phyloP scores from a whole-genome alignment of 2,888 invertebrate genomes.

The Ormyrus thymus region DNA sequence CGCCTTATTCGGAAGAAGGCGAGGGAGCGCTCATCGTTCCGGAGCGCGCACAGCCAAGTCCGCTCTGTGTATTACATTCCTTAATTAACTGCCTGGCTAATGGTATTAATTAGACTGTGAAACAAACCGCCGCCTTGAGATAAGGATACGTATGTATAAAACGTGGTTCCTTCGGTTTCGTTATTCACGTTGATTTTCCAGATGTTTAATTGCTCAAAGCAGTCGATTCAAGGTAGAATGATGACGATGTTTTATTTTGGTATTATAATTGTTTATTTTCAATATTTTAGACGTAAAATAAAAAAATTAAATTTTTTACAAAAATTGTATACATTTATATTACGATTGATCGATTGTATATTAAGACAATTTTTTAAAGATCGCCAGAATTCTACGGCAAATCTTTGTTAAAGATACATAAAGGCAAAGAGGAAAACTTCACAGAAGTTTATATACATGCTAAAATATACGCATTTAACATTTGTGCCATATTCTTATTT shows the following conservation, averaged over 20 bases:
- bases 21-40: constrained; percentile 67
- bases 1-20: constrained; percentile 42
- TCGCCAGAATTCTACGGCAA: too few relatives aligned
- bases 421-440: too few relatives aligned
- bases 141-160: neutral
- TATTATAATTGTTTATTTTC: too few relatives aligned
- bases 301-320: too few relatives aligned
- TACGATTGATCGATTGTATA: too few relatives aligned
- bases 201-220: too few relatives aligned
- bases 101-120: constrained; percentile 73
- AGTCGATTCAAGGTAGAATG: too few relatives aligned
- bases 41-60: constrained; percentile 64
- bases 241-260: too few relatives aligned
- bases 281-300: too few relatives aligned
- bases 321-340: too few relatives aligned
- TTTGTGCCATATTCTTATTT: neutral
- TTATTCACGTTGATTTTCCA: neutral
- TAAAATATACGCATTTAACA: neutral
- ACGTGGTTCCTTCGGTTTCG: constrained; percentile 14
- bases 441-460: neutral
- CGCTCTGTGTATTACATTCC: constrained; percentile 68
- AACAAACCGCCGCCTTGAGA: constrained; percentile 59
- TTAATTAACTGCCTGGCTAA: constrained; percentile 72
- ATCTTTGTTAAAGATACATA: too few relatives aligned
- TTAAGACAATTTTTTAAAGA: too few relatives aligned